Evolutionary conservation across 1,140 invertebrate genomes (phyloP), one percentile per base, ranked within the genome.

Genomic region (Yoshiicerus persimilis): DNA sequence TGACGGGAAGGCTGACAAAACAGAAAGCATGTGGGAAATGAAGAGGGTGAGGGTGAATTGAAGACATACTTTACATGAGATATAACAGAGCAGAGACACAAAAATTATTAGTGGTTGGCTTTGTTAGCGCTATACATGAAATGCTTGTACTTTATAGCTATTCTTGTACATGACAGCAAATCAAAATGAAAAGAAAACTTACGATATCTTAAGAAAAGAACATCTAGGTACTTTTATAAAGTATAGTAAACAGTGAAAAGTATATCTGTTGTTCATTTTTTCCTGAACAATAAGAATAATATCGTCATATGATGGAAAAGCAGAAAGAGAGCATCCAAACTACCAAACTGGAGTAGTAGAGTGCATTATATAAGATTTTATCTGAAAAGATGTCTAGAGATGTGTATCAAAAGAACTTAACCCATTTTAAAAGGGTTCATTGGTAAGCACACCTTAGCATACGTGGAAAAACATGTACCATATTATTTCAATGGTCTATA

Each of bases 401-500:
- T 34, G 20, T 20, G 32, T 80, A 80, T 80, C 75, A 34, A 20
- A 32, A 30, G 20, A n/a, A 80, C 75, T 80, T 80, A 80, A 80
- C 75, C 75, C 75, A 80, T 80, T 80, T 80, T 80, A 38, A 80
- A 70, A 70, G 66, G 47, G 66, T 70, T 70, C 66, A 70, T 70
- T 70, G 66, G 66, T 70, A 30, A 80, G 20, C 75, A 34, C 30
- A 20, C 16, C 32, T 38, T n/a, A 10, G 1, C 1, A 16, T 16
- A 0, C 20, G 20, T 77, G 34, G n/a, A 80, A 36, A 38, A 16
- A 36, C 75, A 80, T 36, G n/a, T 9, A 66, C 56, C 66, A 13
- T 27, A 70, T 70, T 32, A 70, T 70, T 70, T 27, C n/a, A 25
- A 10, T 25, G 23, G 30, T 32, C 25, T 16, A 30, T 10, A 25